Evolutionary conservation across 2,888 invertebrate species (phyloP), one percentile per base, ranked within the genome.

Genomic region (Spilosoma lubricipeda): DNA sequence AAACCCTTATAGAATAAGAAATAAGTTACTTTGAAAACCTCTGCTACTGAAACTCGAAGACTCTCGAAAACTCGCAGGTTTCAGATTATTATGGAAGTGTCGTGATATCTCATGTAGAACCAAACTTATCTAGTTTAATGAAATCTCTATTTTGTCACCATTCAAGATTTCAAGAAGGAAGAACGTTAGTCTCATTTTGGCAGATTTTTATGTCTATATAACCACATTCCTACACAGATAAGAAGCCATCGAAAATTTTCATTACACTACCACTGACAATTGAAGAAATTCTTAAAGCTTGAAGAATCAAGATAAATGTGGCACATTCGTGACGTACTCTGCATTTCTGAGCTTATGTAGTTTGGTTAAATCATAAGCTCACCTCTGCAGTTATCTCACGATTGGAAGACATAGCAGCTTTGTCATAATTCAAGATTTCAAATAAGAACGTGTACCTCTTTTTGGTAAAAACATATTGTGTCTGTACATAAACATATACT

Each of bases 21-120:
- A n/a, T n/a, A n/a, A n/a, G n/a, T n/a, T n/a, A 98, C 98, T 78
- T 81, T 39, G 45, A 18, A 36, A 75, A 76, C 66, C 72, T 72
- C 45, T 75, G 82, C 80, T 64, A 80, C 67, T 63, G 76, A 78
- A 83, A 86, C 80, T 81, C 75, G 82, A 80, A 73, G 68, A n/a
- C n/a, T n/a, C n/a, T n/a, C n/a, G n/a, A n/a, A n/a, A n/a, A n/a
- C n/a, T n/a, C n/a, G n/a, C n/a, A n/a, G n/a, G 59, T 77, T 66
- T 27, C 82, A 86, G 90, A 90, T 88, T 92, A 91, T 77, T 75
- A 86, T 95, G 97, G 97, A 98, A 97, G 98, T 98, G 2, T 98
- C 98, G 98, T 99, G 98, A 98, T 98, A 98, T 99, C 99, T 99
- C 99, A 99, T 99, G 99, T 99, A 99, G 98, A 98, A 99, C 99